phyloP scores from a whole-genome alignment of 2,888 invertebrate genomes.

The Uropetala carovei region DNA sequence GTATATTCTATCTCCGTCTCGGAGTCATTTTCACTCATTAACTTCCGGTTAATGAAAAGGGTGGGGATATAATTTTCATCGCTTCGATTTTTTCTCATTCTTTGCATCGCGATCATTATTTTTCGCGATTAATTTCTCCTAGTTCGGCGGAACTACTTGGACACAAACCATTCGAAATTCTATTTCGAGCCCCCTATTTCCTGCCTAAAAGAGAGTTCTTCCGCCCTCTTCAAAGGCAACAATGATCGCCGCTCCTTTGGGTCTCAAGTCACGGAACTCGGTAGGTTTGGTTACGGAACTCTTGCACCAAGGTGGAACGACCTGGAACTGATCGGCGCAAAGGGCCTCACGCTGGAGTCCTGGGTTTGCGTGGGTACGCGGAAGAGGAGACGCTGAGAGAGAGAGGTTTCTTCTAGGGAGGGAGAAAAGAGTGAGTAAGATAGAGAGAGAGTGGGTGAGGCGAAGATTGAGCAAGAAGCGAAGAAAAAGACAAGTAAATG shows the following conservation, averaged over 20 bases:
- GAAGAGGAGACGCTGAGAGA: too few species aligned
- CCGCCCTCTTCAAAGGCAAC: background rate
- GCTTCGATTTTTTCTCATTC: background rate
- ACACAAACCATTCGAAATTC: background rate
- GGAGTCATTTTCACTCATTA: too few species aligned
- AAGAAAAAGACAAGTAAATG: too few species aligned
- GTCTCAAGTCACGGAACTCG: too few species aligned
- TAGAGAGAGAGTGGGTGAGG: too few species aligned
- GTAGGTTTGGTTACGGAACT: background rate
- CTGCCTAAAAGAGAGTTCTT: background rate
- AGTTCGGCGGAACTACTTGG: background rate
- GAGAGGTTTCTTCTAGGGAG: too few species aligned
- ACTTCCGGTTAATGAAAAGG: too few species aligned
- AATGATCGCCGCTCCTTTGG: background rate
- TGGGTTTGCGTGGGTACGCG: too few species aligned
- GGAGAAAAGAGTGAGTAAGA: too few species aligned
- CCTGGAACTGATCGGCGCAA: background rate
- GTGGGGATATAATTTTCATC: background rate
- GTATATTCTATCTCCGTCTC: too few species aligned
- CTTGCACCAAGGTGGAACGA: background rate
- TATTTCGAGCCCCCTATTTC: background rate
- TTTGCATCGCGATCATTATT: background rate
- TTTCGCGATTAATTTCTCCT: background rate
- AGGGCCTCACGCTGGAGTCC: too few species aligned
- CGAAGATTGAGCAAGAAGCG: too few species aligned